These are phyloP conservation scores for Steinernema khuongi DNA, from an alignment of 1,140 invertebrate genomes.

Conservation along the genomic window DNA sequence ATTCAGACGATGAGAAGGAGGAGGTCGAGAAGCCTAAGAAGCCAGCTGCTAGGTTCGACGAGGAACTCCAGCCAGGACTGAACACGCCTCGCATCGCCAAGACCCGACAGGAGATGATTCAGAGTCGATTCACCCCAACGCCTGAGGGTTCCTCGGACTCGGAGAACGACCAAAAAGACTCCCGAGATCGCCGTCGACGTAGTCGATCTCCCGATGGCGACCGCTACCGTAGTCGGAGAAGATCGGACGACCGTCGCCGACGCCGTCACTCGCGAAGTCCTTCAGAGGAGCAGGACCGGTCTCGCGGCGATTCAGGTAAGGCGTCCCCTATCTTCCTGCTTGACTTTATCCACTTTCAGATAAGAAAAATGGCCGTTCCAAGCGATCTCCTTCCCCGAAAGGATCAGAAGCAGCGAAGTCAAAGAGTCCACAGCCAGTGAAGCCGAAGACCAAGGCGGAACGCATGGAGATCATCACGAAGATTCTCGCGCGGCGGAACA, in stretches of 20 bases:
- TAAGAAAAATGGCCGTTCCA: slow-evolving; percentile 15
- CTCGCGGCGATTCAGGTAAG: no score
- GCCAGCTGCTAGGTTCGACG: slow-evolving; percentile 23
- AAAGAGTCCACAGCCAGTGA: slow-evolving; percentile 5
- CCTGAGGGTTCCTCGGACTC: not conserved
- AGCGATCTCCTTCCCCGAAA: not conserved
- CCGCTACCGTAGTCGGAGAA: not conserved
- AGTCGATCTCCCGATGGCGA: not conserved
- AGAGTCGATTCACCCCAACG: slow-evolving; percentile 2
- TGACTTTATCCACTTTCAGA: no score
- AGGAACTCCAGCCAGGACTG: slow-evolving; percentile 32
- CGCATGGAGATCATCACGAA: slow-evolving; percentile 25
- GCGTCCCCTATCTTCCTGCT: no score
- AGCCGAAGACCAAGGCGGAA: slow-evolving; percentile 20
- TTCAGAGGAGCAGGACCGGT: not conserved
- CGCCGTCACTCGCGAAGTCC: not conserved
- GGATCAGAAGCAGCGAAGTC: slow-evolving; percentile 7
- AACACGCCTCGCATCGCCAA: slow-evolving; percentile 15
- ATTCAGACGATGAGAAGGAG: slow-evolving; percentile 23
- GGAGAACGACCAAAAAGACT: not conserved
- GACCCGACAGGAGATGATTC: not conserved
- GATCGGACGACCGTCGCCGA: not conserved
- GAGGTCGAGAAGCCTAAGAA: slow-evolving; percentile 11
- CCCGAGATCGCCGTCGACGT: not conserved
- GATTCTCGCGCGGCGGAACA: slow-evolving; percentile 33